Evolutionary conservation across 2,797 vertebrate genomes (phyloP).

Genomic region (Phrynocephalus guinanensis): DNA sequence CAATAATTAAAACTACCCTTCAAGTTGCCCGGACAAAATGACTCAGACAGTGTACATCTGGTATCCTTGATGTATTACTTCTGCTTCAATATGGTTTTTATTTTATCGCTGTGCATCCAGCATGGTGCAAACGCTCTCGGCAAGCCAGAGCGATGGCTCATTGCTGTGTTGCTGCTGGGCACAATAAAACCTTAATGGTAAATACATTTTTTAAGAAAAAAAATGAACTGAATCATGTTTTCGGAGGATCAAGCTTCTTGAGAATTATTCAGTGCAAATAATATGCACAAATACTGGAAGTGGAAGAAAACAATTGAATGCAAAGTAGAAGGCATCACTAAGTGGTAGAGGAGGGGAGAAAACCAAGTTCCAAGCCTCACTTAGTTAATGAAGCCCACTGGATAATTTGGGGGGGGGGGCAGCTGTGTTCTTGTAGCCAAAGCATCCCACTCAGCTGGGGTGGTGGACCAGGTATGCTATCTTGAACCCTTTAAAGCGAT

Average conservation of each 20-base stretch:
- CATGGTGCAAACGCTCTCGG: background rate
- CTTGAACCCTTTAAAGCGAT: background rate
- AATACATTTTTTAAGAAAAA: background rate
- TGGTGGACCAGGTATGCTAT: background rate
- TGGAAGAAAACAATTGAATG: background rate
- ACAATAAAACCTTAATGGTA: background rate
- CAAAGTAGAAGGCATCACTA: background rate
- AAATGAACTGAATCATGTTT: background rate
- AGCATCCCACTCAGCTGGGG: too few relatives aligned
- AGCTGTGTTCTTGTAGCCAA: too few relatives aligned
- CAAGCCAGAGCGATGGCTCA: background rate
- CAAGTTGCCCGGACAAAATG: background rate
- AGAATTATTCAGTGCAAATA: background rate
- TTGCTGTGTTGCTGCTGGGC: background rate
- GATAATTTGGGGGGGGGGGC: too few relatives aligned
- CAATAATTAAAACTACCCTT: constrained; percentile 10
- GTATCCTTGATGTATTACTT: background rate
- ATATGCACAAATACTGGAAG: background rate
- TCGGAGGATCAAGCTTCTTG: background rate
- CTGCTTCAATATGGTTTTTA: background rate
- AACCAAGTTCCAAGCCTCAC: background rate
- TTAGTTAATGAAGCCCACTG: background rate
- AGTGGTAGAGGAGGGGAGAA: background rate
- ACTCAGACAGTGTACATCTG: background rate
- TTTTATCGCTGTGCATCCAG: background rate